Evolutionary conservation across 2,888 invertebrate species (phyloP).

Genomic region (Zeuzera pyrina): DNA sequence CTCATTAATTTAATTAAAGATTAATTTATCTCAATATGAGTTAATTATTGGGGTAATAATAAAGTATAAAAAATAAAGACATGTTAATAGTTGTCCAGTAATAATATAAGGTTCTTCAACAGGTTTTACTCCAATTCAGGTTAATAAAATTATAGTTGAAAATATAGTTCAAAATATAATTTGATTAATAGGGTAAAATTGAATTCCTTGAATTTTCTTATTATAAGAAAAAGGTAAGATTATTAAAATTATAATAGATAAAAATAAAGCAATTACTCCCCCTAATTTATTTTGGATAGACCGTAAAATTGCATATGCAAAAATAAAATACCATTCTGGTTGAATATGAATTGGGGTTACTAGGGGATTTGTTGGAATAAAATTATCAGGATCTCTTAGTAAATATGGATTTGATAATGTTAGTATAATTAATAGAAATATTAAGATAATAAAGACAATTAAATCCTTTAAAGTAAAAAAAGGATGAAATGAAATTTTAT

Average conservation of each 20-base stretch:
- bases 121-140: slow-evolving; percentile 80
- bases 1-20: slow-evolving; percentile 73
- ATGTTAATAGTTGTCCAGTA: slow-evolving; percentile 74
- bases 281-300: slow-evolving; percentile 87
- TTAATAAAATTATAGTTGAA: slow-evolving; percentile 73
- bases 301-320: slow-evolving; percentile 86
- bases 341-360: slow-evolving; percentile 83
- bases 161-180: slow-evolving; percentile 74
- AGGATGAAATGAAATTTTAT: slow-evolving; percentile 80
- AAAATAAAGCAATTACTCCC: slow-evolving; percentile 77
- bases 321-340: slow-evolving; percentile 89
- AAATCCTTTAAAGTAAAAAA: slow-evolving; percentile 78
- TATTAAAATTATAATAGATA: slow-evolving; percentile 79
- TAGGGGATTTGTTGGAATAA: slow-evolving; percentile 78
- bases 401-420: slow-evolving; percentile 71
- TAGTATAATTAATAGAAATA: slow-evolving; percentile 65
- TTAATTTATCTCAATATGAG: slow-evolving; percentile 70
- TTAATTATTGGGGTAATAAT: slow-evolving; percentile 63
- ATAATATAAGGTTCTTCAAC: slow-evolving; percentile 78
- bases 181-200: slow-evolving; percentile 76
- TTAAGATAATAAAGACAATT: slow-evolving; percentile 72
- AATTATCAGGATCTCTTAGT: slow-evolving; percentile 82
- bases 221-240: slow-evolving; percentile 71
- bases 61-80: slow-evolving; percentile 74
- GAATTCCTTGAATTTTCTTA: slow-evolving; percentile 72